A percentile compares a stretch with the other conserved stretches of the same genome.
These are phyloP conservation scores for Prinia subflava DNA, from an alignment of 2,113 vertebrate genomes.

Conservation along the genomic window DNA sequence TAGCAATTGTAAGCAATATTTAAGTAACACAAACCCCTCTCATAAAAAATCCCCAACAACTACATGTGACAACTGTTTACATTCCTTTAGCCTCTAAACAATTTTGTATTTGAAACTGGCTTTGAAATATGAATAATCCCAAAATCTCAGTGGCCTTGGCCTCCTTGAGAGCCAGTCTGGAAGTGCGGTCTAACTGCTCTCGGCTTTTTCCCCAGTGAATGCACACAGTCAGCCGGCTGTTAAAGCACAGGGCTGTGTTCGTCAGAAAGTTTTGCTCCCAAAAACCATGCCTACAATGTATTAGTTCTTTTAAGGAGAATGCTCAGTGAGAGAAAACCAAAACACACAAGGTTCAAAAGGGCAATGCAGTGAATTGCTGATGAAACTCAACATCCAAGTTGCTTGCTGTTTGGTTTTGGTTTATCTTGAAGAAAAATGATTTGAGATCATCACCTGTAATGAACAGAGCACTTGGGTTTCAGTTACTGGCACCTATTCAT, in stretches of 20 bases:
- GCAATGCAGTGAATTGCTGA: neutral
- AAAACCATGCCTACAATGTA: neutral
- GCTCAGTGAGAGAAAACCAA: neutral
- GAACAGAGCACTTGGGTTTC: neutral
- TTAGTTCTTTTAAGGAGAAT: neutral
- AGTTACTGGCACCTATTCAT: neutral
- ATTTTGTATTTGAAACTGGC: neutral
- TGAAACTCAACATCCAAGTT: neutral
- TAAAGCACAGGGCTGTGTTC: neutral
- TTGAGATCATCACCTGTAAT: neutral
- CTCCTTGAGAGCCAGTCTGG: neutral
- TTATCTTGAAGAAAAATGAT: neutral
- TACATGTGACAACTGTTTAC: neutral
- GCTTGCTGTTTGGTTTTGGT: neutral
- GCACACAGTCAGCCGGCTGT: neutral
- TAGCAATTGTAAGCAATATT: neutral
- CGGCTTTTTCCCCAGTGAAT: neutral
- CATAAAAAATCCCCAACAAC: neutral
- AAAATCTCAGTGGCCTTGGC: neutral
- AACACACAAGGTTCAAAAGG: neutral
- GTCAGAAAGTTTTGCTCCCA: neutral
- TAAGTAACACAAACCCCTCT: neutral
- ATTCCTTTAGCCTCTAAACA: neutral
- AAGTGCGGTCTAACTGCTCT: neutral
- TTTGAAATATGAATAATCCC: constrained; percentile 1